Evolutionary conservation across 2,797 vertebrate genomes (phyloP), one percentile per base, ranked within the genome.

Genomic region (Salmo trutta): DNA sequence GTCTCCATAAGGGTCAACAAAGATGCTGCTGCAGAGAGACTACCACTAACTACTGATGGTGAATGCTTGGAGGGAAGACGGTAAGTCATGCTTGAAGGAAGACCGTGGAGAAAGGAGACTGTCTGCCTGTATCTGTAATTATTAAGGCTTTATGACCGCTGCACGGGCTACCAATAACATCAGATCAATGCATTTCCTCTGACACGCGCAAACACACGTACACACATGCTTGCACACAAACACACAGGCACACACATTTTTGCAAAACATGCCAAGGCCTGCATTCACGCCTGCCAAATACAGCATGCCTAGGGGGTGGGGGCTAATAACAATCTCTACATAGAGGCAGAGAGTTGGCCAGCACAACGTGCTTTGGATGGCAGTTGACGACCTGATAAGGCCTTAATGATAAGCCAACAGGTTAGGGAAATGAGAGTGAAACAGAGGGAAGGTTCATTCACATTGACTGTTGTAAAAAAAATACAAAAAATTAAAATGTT

Each of bases 321-420:
- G 21, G 10, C 15, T 68, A 17, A 31, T 7, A 6, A 31, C 15
- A 16, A 33, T 24, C 2, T 29, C 65, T 31, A 16, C 65, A 31
- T 4, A 17, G 65, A 36, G 14, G 24, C 65, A 31, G 66, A 59
- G 19, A 68, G 65, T 29, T 29, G 14, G 15, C 15, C 16, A 65
- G 64, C 24, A 72, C 19, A 52, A 33, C 5, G 70, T 5, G 21
- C 19, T 79, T 75, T 83, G 75, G 84, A 79, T 76, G 79, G 75
- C 77, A 71, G 83, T 75, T 84, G 76, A 33, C 75, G n/a, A 17
- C 65, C 33, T 52, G 69, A 79, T 80, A 67, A 36, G 47, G 29
- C 31, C 54, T 0, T 2, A 54, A 8, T 69, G 19, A 52, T 2
- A 83, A 83, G 80, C 75, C 83, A 84, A 21, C 56, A 59, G 56